A percentile compares a stretch with the other conserved stretches of the same genome.
phyloP scores from a whole-genome alignment of 2,113 vertebrate genomes.

The Sylvia atricapilla region DNA sequence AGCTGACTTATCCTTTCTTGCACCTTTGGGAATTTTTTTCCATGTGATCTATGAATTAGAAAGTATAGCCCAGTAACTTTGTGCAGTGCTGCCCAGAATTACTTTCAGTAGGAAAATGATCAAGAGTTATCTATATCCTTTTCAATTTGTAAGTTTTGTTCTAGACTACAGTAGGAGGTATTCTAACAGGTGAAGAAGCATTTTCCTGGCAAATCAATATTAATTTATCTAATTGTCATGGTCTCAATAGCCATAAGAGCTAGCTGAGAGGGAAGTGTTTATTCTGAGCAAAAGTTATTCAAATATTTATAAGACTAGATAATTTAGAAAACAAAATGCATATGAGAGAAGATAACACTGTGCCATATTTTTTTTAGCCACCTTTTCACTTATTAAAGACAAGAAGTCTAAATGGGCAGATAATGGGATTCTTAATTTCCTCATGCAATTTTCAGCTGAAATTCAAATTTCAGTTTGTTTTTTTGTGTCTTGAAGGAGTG shows the following conservation, averaged over 20 bases:
- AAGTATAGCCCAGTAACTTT: constrained; percentile 53
- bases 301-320: constrained; percentile 78
- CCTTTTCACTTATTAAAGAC: constrained; percentile 34
- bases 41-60: not conserved
- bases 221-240: constrained; percentile 75
- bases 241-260: constrained; percentile 70
- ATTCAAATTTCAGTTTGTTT: not conserved
- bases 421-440: not conserved
- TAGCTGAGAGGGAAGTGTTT: constrained; percentile 72
- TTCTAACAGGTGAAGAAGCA: constrained; percentile 71
- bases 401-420: not conserved
- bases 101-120: constrained; percentile 69
- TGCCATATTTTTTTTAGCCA: not conserved
- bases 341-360: constrained; percentile 55
- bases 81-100: constrained; percentile 66
- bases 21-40: constrained; percentile 35
- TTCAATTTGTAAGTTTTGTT: constrained; percentile 64
- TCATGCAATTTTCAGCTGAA: not conserved
- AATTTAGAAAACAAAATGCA: constrained; percentile 75
- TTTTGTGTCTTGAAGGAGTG: not conserved
- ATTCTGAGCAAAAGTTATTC: constrained; percentile 73
- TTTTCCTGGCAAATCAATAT: constrained; percentile 78
- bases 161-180: constrained; percentile 59
- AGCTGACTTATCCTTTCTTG: not conserved
- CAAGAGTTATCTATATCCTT: constrained; percentile 60